Evolutionary conservation across 2,113 vertebrate species (phyloP).

Genomic region (Tupaia tana): DNA sequence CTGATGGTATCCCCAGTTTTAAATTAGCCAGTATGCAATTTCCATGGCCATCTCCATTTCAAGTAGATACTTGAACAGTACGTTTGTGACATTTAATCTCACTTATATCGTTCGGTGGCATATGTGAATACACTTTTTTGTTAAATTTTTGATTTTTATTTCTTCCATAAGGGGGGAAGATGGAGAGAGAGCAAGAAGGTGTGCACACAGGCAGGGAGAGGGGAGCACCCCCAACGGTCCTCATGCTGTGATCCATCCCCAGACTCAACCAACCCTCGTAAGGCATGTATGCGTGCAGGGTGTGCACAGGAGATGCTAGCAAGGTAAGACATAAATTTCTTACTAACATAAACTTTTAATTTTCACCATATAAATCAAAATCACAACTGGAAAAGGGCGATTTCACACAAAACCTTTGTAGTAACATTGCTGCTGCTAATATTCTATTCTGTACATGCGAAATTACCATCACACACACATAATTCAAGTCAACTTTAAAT

Average conservation of each 20-base stretch:
- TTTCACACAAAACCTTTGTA: slow-evolving; percentile 19
- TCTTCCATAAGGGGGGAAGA: too few relatives aligned
- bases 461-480: not conserved
- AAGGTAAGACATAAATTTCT: not conserved
- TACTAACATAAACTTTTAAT: slow-evolving; percentile 32
- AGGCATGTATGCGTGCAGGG: too few relatives aligned
- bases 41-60: not conserved
- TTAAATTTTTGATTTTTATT: not conserved
- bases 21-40: not conserved
- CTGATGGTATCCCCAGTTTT: not conserved
- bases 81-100: not conserved
- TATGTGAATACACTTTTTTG: not conserved
- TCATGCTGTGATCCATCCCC: too few relatives aligned
- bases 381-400: not conserved
- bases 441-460: not conserved
- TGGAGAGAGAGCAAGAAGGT: too few relatives aligned
- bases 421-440: not conserved
- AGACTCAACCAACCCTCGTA: too few relatives aligned
- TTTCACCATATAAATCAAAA: slow-evolving; percentile 53
- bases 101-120: not conserved
- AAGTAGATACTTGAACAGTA: not conserved
- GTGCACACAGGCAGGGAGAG: too few relatives aligned
- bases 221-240: too few relatives aligned
- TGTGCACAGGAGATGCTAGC: not conserved
- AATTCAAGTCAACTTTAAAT: not conserved